Evolutionary conservation across 2,888 invertebrate species (phyloP), one percentile per base, ranked within the genome.

Genomic region (Synanthedon myopaeformis): DNA sequence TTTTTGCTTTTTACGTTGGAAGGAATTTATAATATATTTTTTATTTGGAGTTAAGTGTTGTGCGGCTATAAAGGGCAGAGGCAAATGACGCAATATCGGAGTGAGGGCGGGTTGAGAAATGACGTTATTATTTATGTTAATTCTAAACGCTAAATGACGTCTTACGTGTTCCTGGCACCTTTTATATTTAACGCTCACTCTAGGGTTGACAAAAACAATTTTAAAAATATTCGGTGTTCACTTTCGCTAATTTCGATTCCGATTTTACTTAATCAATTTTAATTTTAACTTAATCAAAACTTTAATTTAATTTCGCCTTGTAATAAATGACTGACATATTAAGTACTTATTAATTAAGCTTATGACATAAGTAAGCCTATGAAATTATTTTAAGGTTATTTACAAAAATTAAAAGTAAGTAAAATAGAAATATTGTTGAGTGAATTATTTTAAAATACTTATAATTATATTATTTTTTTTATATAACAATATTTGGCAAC

Each of bases 111-210:
- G 58, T 66, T 69, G 76, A 76, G 70, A 71, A 81, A 85, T 82
- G 82, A 82, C 82, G 84, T 81, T 82, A 85, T 88, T 88, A 87
- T 87, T 87, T 87, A 88, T 87, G 86, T 83, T 88, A 88, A 88
- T 88, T 87, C 74, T 68, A 64, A 74, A 74, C 74, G 76, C 72
- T 79, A 79, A 82, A 80, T 82, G 83, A 82, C 85, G 82, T 76
- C 78, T 83, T 79, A 83, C 82, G 82, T 82, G 79, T 71, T 74
- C 65, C 59, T 66, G 67, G 70, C 76, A 79, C 78, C 79, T 80
- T 68, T 62, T 61, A 35, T 35, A 62, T 65, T 66, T 61, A 56
- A 61, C 58, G 13, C 56, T 55, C 56, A 59, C 60, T 57, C 60
- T 68, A 73, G 72, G 73, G 68, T 67, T 70, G 68, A 4, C 52